Base-by-base conservation (phyloP, 2,113 vertebrate species). In the Craseonycteris thonglongyai region DNA sequence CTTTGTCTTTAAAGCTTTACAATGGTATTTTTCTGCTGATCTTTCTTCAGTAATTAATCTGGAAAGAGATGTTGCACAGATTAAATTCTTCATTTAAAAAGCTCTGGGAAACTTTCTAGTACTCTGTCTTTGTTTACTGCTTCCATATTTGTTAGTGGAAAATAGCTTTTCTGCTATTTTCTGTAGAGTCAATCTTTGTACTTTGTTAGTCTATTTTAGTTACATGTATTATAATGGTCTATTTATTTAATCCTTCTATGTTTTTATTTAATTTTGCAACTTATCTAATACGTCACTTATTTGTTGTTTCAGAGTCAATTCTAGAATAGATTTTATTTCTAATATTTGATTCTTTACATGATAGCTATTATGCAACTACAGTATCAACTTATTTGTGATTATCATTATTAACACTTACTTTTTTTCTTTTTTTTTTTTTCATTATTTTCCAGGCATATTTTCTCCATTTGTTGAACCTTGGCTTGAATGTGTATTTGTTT, bases 21-120 rank as follows among this genome's bases (percentile, higher is more conserved):
- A 65, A 0, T 81, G 28, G 14, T 38, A 22, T 94, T 88, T 88
- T 96, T 94, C 88, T 83, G 80, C 79, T 87, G 21, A 35, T 86
- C 30, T 66, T 83, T 90, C 74, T 91, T 65, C 91, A 30, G 49
- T 68, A 81, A 78, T 86, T 94, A 89, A 89, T 90, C 56, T n/a
- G 65, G 38, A 85, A 91, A 88, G 78, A 21, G n/a, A 78, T 26
- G 69, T 59, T 88, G 8, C 58, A n/a, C 6, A 79, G 65, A 68
- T 56, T 72, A 81, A 81, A 56, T 88, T 88, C 42, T 63, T 81
- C 56, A 86, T 65, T 35, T 21, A 33, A 94, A 80, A 79, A 26
- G 18, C 42, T 72, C 35, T 18, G 13, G 26, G 54, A 76, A 56
- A 76, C 47, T 40, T 65, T 59, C 65, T 59, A 19, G 18, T 38